Percentiles rank a stretch among this genome's conserved stretches.
phyloP scores from a whole-genome alignment of 2,797 vertebrate species.

The Craterocephalus amniculus region DNA sequence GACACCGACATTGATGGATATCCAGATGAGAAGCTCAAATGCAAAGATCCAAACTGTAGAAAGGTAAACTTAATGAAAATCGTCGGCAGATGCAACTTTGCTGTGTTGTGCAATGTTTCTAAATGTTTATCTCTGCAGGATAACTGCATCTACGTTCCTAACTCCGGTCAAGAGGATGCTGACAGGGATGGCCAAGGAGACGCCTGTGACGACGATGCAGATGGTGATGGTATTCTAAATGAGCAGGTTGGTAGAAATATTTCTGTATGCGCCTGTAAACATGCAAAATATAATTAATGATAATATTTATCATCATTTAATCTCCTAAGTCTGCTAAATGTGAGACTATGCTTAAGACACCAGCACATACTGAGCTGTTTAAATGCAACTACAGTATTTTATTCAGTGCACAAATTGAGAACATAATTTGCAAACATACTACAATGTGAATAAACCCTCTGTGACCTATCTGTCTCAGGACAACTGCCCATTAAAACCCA shows the following conservation, averaged over 20 bases:
- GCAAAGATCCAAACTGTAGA: slow-evolving; percentile 88
- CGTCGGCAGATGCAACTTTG: slow-evolving; percentile 1
- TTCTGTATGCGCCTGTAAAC: neutral
- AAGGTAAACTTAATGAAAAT: slow-evolving; percentile 82
- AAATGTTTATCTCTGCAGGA: slow-evolving; percentile 81
- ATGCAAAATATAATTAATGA: neutral
- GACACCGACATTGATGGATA: slow-evolving; percentile 99
- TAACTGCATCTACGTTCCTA: slow-evolving; percentile 93
- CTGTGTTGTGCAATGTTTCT: neutral
- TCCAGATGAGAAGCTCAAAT: slow-evolving; percentile 93
- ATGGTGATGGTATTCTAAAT: slow-evolving; percentile 94
- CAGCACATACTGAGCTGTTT: no score
- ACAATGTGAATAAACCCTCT: slow-evolving; percentile 5
- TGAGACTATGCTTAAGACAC: no score
- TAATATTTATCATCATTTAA: neutral
- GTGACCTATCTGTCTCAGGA: slow-evolving; percentile 81
- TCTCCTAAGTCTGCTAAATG: neutral
- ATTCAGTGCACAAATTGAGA: neutral
- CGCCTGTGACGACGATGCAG: slow-evolving; percentile 93
- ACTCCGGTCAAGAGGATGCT: slow-evolving; percentile 97
- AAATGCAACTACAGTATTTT: no score
- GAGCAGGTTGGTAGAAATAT: slow-evolving; percentile 86
- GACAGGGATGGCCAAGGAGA: slow-evolving; percentile 91
- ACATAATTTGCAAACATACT: neutral
- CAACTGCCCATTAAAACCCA: slow-evolving; percentile 92